Evolutionary conservation across 2,113 vertebrate species (phyloP).

Genomic region (Benthochromis sp.): DNA sequence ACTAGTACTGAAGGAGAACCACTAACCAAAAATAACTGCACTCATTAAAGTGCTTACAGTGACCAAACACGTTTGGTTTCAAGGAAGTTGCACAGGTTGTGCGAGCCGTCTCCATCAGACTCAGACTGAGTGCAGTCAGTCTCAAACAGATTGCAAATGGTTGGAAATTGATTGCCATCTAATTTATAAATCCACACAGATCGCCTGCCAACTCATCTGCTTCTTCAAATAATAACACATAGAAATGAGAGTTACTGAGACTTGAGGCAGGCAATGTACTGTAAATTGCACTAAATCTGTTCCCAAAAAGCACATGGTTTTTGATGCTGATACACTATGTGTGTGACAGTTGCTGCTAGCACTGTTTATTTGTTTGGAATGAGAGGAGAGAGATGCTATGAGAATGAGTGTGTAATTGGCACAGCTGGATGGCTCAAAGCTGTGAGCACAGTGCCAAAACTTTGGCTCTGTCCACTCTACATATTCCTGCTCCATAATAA

Average conservation of each 20-base stretch:
- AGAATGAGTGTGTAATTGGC: neutral
- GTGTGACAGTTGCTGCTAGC: neutral
- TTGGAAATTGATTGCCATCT: neutral
- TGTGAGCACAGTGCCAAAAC: neutral
- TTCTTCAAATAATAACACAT: neutral
- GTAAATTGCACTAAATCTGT: neutral
- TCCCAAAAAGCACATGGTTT: neutral
- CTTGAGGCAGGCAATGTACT: neutral
- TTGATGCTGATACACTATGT: neutral
- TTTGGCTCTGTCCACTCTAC: neutral
- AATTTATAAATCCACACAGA: neutral
- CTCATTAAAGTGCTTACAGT: neutral
- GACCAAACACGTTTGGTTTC: neutral
- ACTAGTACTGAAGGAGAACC: neutral
- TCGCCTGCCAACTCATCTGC: neutral
- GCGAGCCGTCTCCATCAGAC: neutral
- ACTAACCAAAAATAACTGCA: neutral
- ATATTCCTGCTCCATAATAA: neutral
- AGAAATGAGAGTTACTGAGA: neutral
- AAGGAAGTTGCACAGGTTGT: neutral
- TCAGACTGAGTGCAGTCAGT: rapidly evolving
- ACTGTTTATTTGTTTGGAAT: neutral
- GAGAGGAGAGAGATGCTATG: neutral
- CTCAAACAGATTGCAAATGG: neutral
- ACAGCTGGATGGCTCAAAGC: neutral